These are phyloP conservation scores for Neuroscelio doddi DNA, from an alignment of 2,888 invertebrate species.

Conservation along the genomic window DNA sequence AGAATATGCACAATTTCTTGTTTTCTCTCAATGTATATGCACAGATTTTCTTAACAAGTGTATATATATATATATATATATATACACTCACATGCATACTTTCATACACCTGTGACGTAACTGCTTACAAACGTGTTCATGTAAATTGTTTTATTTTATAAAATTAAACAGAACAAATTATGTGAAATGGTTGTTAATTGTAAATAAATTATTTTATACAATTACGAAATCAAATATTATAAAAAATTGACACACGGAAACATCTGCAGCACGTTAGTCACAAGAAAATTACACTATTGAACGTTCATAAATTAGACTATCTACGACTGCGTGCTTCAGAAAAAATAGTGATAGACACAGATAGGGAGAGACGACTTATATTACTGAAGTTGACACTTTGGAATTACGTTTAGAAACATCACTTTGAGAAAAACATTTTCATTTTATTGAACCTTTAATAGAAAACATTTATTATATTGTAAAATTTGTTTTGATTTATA, in stretches of 20 bases:
- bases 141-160: too few relatives aligned
- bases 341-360: slow-evolving; percentile 40
- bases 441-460: too few relatives aligned
- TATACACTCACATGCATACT: slow-evolving; percentile 30
- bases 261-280: slow-evolving; percentile 45
- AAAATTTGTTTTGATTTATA: too few relatives aligned
- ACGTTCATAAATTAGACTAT: slow-evolving; percentile 67
- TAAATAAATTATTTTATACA: too few relatives aligned
- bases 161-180: too few relatives aligned
- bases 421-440: background rate
- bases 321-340: slow-evolving; percentile 56
- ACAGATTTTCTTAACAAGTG: slow-evolving; percentile 5
- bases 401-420: background rate
- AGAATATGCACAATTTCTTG: slow-evolving; percentile 3
- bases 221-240: background rate
- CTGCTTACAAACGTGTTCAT: slow-evolving; percentile 44
- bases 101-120: slow-evolving; percentile 39
- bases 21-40: slow-evolving; percentile 15
- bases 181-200: too few relatives aligned
- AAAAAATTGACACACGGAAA: slow-evolving; percentile 31
- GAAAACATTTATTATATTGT: too few relatives aligned
- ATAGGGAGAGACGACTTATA: slow-evolving; percentile 14
- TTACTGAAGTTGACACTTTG: background rate
- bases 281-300: slow-evolving; percentile 44
- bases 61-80: slow-evolving; percentile 9